These are phyloP conservation scores for Talpa occidentalis DNA, from an alignment of 2,113 vertebrate genomes.

Conservation along the genomic window DNA sequence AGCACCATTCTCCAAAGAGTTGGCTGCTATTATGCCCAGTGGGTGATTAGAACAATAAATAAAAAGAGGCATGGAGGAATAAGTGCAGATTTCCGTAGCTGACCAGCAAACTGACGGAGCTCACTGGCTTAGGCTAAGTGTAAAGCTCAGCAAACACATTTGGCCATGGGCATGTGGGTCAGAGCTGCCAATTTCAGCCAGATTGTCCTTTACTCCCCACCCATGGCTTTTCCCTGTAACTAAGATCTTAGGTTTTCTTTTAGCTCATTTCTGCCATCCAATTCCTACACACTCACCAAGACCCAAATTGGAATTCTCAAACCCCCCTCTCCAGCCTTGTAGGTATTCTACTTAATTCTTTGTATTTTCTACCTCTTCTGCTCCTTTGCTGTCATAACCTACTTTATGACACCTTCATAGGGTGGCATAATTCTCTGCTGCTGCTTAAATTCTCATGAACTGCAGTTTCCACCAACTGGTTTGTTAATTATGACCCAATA, in stretches of 20 bases:
- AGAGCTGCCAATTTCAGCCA: background rate
- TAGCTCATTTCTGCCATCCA: background rate
- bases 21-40: conserved; percentile 21
- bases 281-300: background rate
- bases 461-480: background rate
- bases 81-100: background rate
- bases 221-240: background rate
- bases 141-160: background rate
- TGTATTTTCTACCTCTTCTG: background rate
- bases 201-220: background rate
- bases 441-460: background rate
- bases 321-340: rapidly evolving
- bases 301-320: background rate
- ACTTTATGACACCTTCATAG: rapidly evolving
- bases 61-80: background rate
- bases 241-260: background rate
- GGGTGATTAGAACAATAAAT: conserved; percentile 72
- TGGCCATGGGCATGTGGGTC: background rate
- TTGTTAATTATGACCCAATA: background rate
- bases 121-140: background rate
- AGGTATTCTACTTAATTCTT: too few relatives aligned
- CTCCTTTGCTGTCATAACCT: background rate
- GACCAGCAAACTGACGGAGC: background rate
- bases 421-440: background rate
- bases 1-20: conserved; percentile 23